Conservation (phyloP, 2,113 vertebrate genomes). For the Tragulus kanchil region DNA sequence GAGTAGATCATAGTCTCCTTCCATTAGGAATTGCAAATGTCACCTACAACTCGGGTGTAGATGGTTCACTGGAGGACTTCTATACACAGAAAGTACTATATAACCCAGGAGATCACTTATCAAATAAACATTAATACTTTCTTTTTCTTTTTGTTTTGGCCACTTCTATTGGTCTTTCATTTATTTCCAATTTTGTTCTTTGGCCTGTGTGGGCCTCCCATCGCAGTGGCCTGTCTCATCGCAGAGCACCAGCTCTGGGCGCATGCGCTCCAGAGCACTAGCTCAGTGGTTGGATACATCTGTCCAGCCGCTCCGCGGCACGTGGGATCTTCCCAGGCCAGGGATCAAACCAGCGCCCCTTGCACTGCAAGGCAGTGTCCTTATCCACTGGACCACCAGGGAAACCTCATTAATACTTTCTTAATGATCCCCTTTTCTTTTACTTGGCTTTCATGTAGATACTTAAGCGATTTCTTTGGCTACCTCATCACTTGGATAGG, state of each 20-base stretch:
- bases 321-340: no score
- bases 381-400: no score
- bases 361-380: no score
- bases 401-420: neutral
- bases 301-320: no score
- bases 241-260: no score
- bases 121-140: neutral
- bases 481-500: neutral
- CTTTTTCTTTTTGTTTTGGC: neutral
- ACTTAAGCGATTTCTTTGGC: neutral
- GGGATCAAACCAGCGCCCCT: no score
- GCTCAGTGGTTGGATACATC: no score
- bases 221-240: no score
- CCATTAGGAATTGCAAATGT: neutral
- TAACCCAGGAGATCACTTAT: neutral
- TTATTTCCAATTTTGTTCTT: no score
- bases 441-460: neutral
- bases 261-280: no score
- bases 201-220: no score
- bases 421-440: neutral
- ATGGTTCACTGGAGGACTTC: neutral
- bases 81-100: neutral
- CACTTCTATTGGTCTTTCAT: no score
- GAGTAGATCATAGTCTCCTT: neutral
- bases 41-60: neutral